phyloP scores from a whole-genome alignment of 2,113 vertebrate species.

The Clinocottus analis region DNA sequence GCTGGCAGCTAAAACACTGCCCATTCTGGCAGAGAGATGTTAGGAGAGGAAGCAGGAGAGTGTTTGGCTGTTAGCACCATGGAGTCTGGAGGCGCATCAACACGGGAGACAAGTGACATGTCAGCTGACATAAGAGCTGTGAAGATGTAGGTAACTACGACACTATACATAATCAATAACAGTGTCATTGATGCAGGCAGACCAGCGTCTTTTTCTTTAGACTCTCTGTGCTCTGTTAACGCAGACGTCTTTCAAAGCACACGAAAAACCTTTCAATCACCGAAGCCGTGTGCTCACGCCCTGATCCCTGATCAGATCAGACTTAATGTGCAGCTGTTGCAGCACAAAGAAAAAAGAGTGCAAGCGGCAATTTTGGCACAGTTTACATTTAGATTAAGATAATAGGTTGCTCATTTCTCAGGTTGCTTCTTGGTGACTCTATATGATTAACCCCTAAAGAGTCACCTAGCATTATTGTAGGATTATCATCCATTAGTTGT shows the following conservation, averaged over 20 bases:
- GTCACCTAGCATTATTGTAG: background rate
- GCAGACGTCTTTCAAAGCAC: background rate
- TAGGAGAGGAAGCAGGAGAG: background rate
- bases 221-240: background rate
- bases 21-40: slow-evolving; percentile 76
- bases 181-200: background rate
- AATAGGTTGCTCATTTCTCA: background rate
- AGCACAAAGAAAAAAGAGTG: background rate
- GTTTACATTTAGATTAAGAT: background rate
- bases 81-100: background rate
- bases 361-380: no score
- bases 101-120: background rate
- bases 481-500: background rate
- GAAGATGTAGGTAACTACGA: background rate
- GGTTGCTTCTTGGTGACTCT: background rate
- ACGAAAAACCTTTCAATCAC: no score
- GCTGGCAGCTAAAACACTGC: slow-evolving; percentile 86
- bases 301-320: background rate
- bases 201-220: background rate
- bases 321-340: background rate
- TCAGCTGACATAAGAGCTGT: background rate
- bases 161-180: background rate
- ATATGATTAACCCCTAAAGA: background rate
- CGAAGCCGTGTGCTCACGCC: background rate
- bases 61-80: background rate